Conservation (phyloP, 2,888 invertebrate species). For the Patella pellucida region DNA sequence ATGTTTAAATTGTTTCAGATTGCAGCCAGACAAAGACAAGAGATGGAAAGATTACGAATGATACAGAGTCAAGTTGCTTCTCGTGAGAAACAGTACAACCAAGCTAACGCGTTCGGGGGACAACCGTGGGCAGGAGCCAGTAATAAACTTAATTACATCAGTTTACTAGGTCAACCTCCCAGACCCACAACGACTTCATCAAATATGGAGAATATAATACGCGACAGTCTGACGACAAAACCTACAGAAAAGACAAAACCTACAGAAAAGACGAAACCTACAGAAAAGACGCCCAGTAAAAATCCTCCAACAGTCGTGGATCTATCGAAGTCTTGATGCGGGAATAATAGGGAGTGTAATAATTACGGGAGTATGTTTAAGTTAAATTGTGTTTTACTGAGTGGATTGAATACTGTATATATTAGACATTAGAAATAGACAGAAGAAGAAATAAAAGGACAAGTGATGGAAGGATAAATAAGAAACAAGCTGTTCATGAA, state of each 20-base stretch:
- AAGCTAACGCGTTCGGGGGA: background rate
- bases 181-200: background rate
- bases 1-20: background rate
- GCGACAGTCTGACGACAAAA: background rate
- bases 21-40: background rate
- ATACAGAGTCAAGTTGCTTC: conserved; percentile 4
- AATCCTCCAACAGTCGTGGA: conserved; percentile 17
- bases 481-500: too few species aligned
- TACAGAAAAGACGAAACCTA: background rate
- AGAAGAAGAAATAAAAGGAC: too few species aligned
- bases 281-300: conserved; percentile 13
- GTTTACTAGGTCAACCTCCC: background rate
- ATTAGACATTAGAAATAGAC: too few species aligned
- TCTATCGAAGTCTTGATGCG: conserved; percentile 19
- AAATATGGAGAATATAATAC: background rate
- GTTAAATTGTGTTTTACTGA: too few species aligned
- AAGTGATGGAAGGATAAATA: too few species aligned
- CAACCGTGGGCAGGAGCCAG: background rate
- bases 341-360: too few species aligned
- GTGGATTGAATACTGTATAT: too few species aligned
- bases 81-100: background rate
- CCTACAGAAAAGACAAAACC: conserved; percentile 12
- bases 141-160: too few species aligned
- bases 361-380: too few species aligned
- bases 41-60: background rate